phyloP scores from a whole-genome alignment of 2,888 invertebrate genomes.

The Agrochola litura region DNA sequence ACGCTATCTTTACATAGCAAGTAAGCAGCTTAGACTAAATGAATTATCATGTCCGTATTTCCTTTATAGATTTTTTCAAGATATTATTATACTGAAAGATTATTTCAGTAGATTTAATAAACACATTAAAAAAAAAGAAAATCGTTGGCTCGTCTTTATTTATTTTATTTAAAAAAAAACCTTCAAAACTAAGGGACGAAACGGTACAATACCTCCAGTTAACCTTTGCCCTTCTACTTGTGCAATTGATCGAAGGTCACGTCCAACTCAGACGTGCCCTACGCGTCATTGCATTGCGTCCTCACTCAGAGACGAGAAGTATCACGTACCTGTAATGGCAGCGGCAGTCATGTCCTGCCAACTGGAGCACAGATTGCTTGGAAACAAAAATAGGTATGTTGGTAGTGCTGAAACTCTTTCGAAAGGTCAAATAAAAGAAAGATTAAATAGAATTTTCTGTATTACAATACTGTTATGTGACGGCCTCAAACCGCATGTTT shows the following conservation, averaged over 20 bases:
- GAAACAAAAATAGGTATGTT: neutral
- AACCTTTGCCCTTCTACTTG: constrained; percentile 4
- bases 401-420: too few species aligned
- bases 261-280: constrained; percentile 33
- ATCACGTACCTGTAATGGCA: constrained; percentile 21
- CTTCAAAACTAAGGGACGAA: neutral
- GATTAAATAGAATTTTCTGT: too few species aligned
- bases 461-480: too few species aligned
- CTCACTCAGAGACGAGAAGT: constrained; percentile 3
- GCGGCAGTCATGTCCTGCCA: neutral
- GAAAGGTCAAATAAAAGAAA: too few species aligned
- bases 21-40: neutral
- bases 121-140: neutral
- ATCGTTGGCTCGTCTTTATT: too few species aligned
- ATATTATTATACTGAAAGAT: neutral
- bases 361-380: neutral
- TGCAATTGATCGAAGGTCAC: constrained; percentile 29
- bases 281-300: constrained; percentile 15
- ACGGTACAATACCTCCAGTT: neutral
- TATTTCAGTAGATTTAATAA: too few species aligned
- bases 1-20: neutral
- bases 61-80: neutral
- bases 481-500: too few species aligned
- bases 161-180: too few species aligned
- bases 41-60: neutral